Percentiles rank a stretch among this genome's conserved stretches.
Conservation (phyloP, 2,888 invertebrate genomes). For the Coecobrya sp. region DNA sequence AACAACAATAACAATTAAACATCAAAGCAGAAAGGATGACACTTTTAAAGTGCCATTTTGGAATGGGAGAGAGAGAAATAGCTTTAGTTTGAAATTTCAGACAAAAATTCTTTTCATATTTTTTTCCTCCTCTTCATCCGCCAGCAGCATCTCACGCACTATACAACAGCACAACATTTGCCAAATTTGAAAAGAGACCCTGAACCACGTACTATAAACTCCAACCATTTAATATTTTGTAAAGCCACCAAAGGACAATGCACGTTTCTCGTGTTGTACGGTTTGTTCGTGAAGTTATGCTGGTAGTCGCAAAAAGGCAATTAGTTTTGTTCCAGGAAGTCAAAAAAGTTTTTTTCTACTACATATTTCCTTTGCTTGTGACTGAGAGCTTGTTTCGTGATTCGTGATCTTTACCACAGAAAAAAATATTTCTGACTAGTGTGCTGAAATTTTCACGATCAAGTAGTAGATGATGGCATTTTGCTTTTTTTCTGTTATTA, state of each 20-base stretch:
- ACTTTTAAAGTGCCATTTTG: too few relatives aligned
- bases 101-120: too few relatives aligned
- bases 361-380: background rate
- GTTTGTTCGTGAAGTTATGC: background rate
- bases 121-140: too few relatives aligned
- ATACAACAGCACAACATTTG: too few relatives aligned
- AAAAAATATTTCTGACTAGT: background rate
- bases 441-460: background rate
- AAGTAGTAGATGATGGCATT: background rate
- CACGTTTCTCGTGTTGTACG: background rate
- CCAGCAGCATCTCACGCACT: too few relatives aligned
- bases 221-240: background rate
- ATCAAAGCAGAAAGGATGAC: too few relatives aligned
- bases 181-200: too few relatives aligned
- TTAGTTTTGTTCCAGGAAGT: conserved; percentile 67
- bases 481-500: background rate
- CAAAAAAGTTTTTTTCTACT: background rate
- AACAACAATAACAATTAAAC: too few relatives aligned
- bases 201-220: too few relatives aligned
- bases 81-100: too few relatives aligned
- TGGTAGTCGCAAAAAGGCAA: conserved; percentile 35
- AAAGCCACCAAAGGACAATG: background rate
- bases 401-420: background rate
- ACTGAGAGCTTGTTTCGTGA: background rate
- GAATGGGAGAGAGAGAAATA: too few relatives aligned